Percentiles rank a stretch among this genome's conserved stretches.
Conservation (phyloP, 2,113 vertebrate genomes). For the Pachycephala philippinensis region DNA sequence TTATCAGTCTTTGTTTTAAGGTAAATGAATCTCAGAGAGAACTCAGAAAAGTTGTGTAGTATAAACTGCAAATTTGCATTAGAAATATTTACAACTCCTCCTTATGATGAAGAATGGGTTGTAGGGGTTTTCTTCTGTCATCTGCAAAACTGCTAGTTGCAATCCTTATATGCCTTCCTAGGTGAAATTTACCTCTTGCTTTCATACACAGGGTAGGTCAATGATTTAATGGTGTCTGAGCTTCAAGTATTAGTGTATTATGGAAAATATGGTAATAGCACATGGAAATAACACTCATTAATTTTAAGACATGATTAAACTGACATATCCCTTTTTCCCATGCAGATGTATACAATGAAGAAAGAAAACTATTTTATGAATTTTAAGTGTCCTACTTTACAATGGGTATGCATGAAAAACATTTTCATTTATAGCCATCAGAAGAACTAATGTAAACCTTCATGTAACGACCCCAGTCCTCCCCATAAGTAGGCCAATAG, state of each 20-base stretch:
- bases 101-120: not conserved
- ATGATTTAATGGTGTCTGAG: not conserved
- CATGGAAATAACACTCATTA: not conserved
- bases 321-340: not conserved
- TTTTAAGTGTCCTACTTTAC: not conserved
- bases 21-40: not conserved
- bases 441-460: not conserved
- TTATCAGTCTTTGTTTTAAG: not conserved
- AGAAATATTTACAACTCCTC: not conserved
- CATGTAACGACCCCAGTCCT: not conserved
- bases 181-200: not conserved
- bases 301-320: not conserved
- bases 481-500: not conserved
- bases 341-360: not conserved
- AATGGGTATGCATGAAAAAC: not conserved
- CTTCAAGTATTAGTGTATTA: not conserved
- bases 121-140: too few relatives aligned
- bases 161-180: not conserved
- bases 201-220: not conserved
- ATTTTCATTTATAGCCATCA: not conserved
- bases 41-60: not conserved
- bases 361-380: not conserved
- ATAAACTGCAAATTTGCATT: not conserved
- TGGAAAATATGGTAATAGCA: not conserved
- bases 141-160: not conserved